Evolutionary conservation across 2,113 vertebrate species (phyloP).

Genomic region (Crypturellus undulatus): DNA sequence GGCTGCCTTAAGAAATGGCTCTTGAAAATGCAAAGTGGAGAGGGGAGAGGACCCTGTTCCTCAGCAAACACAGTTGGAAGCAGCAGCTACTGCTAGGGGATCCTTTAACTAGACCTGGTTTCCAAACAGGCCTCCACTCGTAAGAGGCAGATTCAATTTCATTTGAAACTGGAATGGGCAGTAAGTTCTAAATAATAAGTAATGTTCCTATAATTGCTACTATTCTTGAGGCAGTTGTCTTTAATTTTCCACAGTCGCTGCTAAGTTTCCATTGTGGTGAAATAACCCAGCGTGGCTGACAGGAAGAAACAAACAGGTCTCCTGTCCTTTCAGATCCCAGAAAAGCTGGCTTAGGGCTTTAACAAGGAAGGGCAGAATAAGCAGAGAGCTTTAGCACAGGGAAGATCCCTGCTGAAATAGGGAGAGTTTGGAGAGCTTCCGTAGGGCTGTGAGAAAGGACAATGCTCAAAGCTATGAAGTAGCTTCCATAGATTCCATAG

Average conservation of each 20-base stretch:
- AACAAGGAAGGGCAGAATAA: background rate
- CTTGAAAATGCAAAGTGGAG: background rate
- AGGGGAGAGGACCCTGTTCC: background rate
- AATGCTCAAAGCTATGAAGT: background rate
- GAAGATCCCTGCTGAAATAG: background rate
- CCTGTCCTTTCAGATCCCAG: background rate
- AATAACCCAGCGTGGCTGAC: background rate
- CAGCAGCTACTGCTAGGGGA: background rate
- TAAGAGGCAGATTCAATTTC: background rate
- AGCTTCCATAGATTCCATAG: too few species aligned
- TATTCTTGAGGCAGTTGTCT: background rate
- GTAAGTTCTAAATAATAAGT: background rate
- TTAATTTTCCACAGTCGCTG: background rate
- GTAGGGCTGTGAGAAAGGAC: background rate
- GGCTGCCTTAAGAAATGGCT: background rate
- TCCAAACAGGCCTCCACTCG: background rate
- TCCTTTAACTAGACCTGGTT: background rate
- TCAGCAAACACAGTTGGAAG: background rate
- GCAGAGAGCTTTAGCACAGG: background rate
- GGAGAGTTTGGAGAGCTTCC: background rate
- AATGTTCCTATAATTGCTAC: background rate
- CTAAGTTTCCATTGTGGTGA: background rate
- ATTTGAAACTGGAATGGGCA: background rate
- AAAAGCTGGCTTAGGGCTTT: background rate
- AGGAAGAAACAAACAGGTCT: background rate